Evolutionary conservation across 2,888 invertebrate species (phyloP), one percentile per base, ranked within the genome.

Genomic region (Malacosoma neustria): DNA sequence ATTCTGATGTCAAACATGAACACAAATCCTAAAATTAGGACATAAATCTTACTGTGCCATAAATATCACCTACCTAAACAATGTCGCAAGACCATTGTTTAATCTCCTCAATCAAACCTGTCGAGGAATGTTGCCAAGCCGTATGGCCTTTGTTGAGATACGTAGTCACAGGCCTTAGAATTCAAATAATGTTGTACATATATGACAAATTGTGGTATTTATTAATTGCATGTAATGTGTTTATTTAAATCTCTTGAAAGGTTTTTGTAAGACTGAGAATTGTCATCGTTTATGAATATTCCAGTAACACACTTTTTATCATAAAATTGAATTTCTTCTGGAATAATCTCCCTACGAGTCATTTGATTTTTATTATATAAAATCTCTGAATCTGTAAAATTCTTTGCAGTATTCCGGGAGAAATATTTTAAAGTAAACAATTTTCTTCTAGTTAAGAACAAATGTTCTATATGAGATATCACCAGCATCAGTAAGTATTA

Each of bases 121-220:
- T 59, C 49, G 56, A 53, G 73, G 72, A 73, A 77, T 79, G 71
- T 57, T 49, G 54, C 44, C 62, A 66, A 67, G 68, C 67, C 64
- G 56, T 54, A 61, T 61, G 30, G 13, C 32, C 15, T 22, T 31
- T 36, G 71, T 72, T 73, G 67, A 72, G 74, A 60, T 63, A 55
- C 57, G 54, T 63, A 67, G 71, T 69, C 72, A n/a, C n/a, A 69
- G 65, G 54, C 59, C 57, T 68, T 69, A 60, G 71, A 69, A 69
- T 62, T 54, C 50, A 46, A 22, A 22, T 22, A 22, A 22, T 22
- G 22, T 22, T 22, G 22, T 48, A 42, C 45, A 51, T 54, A 57
- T 61, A 63, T 72, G 74, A 75, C 71, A 71, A 74, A 75, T 75
- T 70, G 45, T 61, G 57, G 67, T 69, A 73, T 73, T 72, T 72